Conservation (phyloP, 2,888 invertebrate genomes). For the Luffia ferchaultella region DNA sequence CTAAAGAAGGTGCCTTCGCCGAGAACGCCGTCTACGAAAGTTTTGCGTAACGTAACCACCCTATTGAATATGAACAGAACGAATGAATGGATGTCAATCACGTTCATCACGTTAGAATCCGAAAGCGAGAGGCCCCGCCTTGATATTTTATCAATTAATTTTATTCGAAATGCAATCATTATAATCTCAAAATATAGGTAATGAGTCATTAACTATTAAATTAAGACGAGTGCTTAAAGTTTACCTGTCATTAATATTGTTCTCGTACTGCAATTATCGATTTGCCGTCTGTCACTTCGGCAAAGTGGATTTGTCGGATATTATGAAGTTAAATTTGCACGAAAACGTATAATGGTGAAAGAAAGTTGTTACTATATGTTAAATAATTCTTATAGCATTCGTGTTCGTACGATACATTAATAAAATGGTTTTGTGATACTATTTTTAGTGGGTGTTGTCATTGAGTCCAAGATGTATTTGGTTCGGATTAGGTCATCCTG, state of each 20-base stretch:
- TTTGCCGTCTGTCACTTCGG: conserved; percentile 39
- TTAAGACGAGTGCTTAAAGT: background rate
- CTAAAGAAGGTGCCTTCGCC: too few species aligned
- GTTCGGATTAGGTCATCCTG: conserved; percentile 63
- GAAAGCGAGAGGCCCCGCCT: conserved; percentile 64
- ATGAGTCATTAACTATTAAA: conserved; percentile 16
- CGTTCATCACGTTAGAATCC: too few species aligned
- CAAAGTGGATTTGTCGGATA: conserved; percentile 24
- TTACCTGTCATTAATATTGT: conserved; percentile 3
- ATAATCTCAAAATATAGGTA: conserved; percentile 47
- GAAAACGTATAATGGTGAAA: conserved; percentile 16
- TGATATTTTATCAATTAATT: conserved; percentile 39
- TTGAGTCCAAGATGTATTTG: conserved; percentile 45
- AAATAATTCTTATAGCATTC: conserved; percentile 24
- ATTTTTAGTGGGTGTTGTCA: conserved; percentile 70
- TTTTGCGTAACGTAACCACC: too few species aligned
- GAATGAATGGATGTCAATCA: too few species aligned
- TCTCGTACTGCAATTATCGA: conserved; percentile 42
- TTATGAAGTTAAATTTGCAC: background rate
- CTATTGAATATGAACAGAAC: too few species aligned
- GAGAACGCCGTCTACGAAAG: too few species aligned
- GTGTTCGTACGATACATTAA: conserved; percentile 30
- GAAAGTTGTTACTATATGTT: conserved; percentile 23
- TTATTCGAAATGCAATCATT: conserved; percentile 49
- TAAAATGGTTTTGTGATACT: conserved; percentile 56